Base-by-base conservation (phyloP, 2,113 vertebrate genomes). In the Dascyllus trimaculatus region DNA sequence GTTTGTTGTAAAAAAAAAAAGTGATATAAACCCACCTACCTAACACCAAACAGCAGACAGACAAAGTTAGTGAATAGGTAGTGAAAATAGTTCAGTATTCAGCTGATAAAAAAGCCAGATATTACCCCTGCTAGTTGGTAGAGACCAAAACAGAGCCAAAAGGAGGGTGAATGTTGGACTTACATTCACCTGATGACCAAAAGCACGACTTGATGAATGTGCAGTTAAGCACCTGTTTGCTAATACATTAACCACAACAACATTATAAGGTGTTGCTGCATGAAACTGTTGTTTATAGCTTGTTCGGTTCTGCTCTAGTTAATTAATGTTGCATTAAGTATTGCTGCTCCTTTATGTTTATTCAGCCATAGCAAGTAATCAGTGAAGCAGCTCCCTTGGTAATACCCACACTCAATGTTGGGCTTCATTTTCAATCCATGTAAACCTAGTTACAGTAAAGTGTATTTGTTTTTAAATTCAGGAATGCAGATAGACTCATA, bases 331-430 rank as follows among this genome's bases (percentile, higher is more conserved):
- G 58, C 29, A 56, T 52, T 59, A 59, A 46, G 21, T 4, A 9
- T 29, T 51, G 49, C 35, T 57, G 29, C 52, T 59, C 21, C 32
- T 59, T 60, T 15, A 21, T 60, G 38, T 62, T 71, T 18, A 54
- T 71, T 67, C 26, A 72, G 48, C 5, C 35, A 59, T 18, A 64
- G 25, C 15, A 29, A 61, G 45, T 58, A 46, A 73, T 74, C 66
- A 83, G 24, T 25, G 21, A 65, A 65, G 8, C n/a, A 59, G 10
- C 29, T 60, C 48, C 43, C 60, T 24, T 70, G 67, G n/a, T 58
- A 60, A 67, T 13, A 52, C 59, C n/a, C 19, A 24, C 22, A 48
- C 58, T 29, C 21, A 63, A 25, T 48, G 17, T 15, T 14, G 35
- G 13, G 17, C 43, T 48, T 64, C 17, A 46, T 59, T 52, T 81